A percentile compares a stretch with the other conserved stretches of the same genome.
phyloP scores from a whole-genome alignment of 2,113 vertebrate genomes.

The Picathartes gymnocephalus region DNA sequence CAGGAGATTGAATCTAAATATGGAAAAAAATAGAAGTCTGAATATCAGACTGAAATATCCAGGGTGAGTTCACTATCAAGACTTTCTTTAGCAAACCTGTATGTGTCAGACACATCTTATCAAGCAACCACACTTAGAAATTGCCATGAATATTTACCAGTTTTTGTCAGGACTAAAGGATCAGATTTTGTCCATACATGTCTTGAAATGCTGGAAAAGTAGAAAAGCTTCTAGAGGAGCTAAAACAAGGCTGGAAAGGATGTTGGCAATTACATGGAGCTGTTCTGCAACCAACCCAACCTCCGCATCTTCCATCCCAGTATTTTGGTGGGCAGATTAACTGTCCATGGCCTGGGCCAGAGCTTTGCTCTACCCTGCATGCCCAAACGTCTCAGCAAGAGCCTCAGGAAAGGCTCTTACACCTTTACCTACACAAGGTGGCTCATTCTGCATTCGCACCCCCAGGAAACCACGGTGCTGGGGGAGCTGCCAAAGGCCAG shows the following conservation, averaged over 20 bases:
- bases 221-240: neutral
- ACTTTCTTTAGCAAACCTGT: neutral
- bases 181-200: neutral
- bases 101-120: neutral
- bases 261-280: neutral
- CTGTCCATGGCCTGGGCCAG: neutral
- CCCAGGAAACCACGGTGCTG: neutral
- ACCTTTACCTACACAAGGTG: rapidly evolving
- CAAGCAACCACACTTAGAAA: neutral
- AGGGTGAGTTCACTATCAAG: neutral
- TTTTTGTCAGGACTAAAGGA: neutral
- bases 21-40: neutral
- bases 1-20: neutral
- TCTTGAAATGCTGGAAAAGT: neutral
- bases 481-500: neutral
- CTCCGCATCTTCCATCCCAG: neutral
- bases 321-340: neutral
- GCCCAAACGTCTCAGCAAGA: neutral
- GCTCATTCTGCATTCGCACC: neutral
- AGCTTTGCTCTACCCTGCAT: neutral
- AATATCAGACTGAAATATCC: neutral
- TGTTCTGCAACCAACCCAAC: neutral
- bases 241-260: neutral
- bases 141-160: neutral
- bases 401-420: neutral